phyloP scores from a whole-genome alignment of 2,888 invertebrate genomes.

The Nomada ruficornis region DNA sequence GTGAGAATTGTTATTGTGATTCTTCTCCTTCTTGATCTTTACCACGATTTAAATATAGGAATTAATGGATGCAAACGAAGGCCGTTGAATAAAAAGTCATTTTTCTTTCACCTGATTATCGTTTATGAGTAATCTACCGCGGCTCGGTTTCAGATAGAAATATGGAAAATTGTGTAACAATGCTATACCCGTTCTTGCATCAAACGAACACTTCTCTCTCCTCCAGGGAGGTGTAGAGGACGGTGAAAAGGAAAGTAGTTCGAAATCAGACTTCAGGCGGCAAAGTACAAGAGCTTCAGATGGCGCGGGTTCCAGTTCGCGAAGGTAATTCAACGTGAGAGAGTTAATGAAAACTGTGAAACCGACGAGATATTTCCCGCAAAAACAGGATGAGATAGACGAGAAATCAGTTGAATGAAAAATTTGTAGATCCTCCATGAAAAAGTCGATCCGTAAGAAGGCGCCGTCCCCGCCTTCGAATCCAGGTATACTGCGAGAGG shows the following conservation, averaged over 20 bases:
- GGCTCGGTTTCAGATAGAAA: too few relatives aligned
- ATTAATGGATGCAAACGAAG: too few relatives aligned
- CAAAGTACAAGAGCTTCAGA: conserved; percentile 71
- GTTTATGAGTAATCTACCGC: too few relatives aligned
- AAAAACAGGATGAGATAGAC: neutral
- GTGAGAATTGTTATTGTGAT: too few relatives aligned
- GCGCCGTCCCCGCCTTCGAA: conserved; percentile 80
- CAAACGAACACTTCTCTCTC: neutral
- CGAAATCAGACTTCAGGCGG: conserved; percentile 69
- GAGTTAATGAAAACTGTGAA: too few relatives aligned
- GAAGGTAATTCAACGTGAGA: conserved; percentile 66
- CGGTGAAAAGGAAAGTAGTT: conserved; percentile 55
- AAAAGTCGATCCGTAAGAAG: conserved; percentile 78
- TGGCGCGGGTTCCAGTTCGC: conserved; percentile 71
- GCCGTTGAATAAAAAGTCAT: too few relatives aligned
- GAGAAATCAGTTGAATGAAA: neutral
- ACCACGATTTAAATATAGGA: too few relatives aligned
- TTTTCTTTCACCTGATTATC: too few relatives aligned
- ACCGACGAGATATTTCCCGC: too few relatives aligned
- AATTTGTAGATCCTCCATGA: conserved; percentile 78
- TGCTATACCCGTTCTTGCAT: too few relatives aligned
- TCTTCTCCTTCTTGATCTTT: too few relatives aligned
- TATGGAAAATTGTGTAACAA: too few relatives aligned
- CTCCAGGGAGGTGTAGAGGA: conserved; percentile 57
- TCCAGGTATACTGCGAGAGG: conserved; percentile 80